Evolutionary conservation across 2,888 invertebrate species (phyloP), one percentile per base, ranked within the genome.

Genomic region (Acronicta aceris): DNA sequence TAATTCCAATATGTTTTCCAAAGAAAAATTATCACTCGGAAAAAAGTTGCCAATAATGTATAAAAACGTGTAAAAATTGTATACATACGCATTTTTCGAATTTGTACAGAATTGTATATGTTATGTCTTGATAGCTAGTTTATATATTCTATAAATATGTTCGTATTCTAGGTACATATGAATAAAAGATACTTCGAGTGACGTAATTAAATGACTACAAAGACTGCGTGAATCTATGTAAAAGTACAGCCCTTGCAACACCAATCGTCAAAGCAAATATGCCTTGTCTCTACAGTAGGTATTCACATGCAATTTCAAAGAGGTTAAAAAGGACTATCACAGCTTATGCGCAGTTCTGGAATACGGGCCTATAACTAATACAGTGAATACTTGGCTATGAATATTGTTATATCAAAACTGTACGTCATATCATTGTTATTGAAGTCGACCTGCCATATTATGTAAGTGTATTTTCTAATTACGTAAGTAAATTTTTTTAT

Each of bases 41-140:
- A 79, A 80, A 77, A 82, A 83, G 87, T 89, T 89, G 89, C 89
- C 89, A 89, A 89, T 84, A 81, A 74, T 87, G 83, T 83, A 82
- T 75, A 77, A 67, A 54, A 48, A 65, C 21, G 76, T 78, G 72
- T 86, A 82, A 82, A 81, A 76, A 55, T 52, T 64, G 51, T 66
- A 58, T 66, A 78, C 71, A 81, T 71, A 30, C 8, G 77, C 71
- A 68, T 78, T 75, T 79, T 65, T 73, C 69, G 57, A 81, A 82
- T 77, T 73, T 81, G 81, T 84, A 84, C 79, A 81, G 75, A 79
- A 71, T 80, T 70, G 66, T 76, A 63, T 65, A 69, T 72, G 58
- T 65, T 53, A 66, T 68, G 65, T 78, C 66, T 78, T 59, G 59
- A 68, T 59, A 65, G 41, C 36, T 65, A 68, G 50, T 53, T 60